Percentiles rank a stretch among this genome's conserved stretches.
Evolutionary conservation across 2,797 vertebrate species (phyloP).

Genomic region (Lateolabrax maculatus): DNA sequence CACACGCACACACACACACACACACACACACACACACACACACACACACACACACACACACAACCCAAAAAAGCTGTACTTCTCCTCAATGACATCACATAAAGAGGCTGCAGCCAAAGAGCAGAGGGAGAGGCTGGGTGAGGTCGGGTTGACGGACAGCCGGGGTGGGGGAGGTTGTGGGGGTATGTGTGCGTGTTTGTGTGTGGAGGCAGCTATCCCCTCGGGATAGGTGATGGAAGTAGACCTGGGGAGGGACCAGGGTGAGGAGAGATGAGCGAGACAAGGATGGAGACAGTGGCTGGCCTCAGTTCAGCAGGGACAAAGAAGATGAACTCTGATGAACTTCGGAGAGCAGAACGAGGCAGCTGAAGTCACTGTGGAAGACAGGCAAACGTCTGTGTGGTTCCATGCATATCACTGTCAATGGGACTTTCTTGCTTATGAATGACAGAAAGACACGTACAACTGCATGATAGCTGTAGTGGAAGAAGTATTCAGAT

Average conservation of each 20-base stretch:
- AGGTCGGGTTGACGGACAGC: slow-evolving; percentile 53
- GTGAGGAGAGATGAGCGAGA: slow-evolving; percentile 66
- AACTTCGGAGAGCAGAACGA: slow-evolving; percentile 58
- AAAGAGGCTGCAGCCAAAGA: slow-evolving; percentile 60
- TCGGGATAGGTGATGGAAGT: slow-evolving; percentile 58
- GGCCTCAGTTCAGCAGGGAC: slow-evolving; percentile 59
- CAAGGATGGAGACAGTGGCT: slow-evolving; percentile 62
- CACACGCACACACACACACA: slow-evolving; percentile 28
- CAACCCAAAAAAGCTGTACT: slow-evolving; percentile 45
- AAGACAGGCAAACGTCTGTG: slow-evolving; percentile 51
- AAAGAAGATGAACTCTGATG: slow-evolving; percentile 75
- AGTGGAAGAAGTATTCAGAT: neutral
- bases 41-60: slow-evolving; percentile 28
- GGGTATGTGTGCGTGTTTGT: slow-evolving; percentile 15
- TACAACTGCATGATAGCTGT: neutral
- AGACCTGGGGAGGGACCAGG: slow-evolving; percentile 53
- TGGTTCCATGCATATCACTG: slow-evolving; percentile 26
- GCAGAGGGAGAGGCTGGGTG: slow-evolving; percentile 58
- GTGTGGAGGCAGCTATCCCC: slow-evolving; percentile 56
- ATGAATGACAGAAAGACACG: neutral
- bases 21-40: slow-evolving; percentile 1
- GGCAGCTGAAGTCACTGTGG: slow-evolving; percentile 42
- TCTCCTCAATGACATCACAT: slow-evolving; percentile 73
- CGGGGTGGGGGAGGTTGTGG: slow-evolving; percentile 29
- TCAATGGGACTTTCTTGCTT: slow-evolving; percentile 11